Base-by-base conservation (phyloP, 1,140 invertebrate species). In the Lordiphosa collinella region DNA sequence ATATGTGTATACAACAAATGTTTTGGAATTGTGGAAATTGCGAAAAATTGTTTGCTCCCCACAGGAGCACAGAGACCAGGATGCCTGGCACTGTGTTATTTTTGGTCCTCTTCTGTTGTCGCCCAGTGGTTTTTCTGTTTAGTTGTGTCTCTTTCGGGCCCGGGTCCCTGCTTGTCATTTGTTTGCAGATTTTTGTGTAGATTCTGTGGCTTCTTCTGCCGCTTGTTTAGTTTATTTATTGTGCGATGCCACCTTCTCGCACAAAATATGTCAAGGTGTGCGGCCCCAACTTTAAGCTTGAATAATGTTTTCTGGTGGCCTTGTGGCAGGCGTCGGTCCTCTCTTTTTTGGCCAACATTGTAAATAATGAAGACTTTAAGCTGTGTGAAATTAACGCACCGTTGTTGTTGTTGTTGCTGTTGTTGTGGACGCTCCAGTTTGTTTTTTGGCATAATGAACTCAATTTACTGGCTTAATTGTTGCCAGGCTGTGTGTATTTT, bases 361-460 rank as follows among this genome's bases (percentile, higher is more conserved):
- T 80, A 84, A 76, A 76, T 82, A 82, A 82, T 76, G 76, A 84
- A 82, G 76, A 82, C 78, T 84, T 82, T 84, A 82, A 82, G 78
- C 72, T 75, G 48, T 65, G 57, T 7, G 52, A 80, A 80, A 80
- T 80, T 80, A 80, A 72, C 78, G 78, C 63, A 40, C 57, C 67
- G 56, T 65, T 49, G 54, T 32, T 41, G 14, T 43, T 38, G 29
- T 43, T 36, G 5, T 38, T 37, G 38, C 25, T 18, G 22, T 18
- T 49, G 10, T 25, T 43, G 31, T n/a, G n/a, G n/a, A n/a, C n/a
- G n/a, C n/a, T n/a, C n/a, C n/a, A n/a, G n/a, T 36, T 63, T 61
- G 37, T 62, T 72, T 51, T 67, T 44, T 56, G 50, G 53, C 57
- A 61, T 84, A 76, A 82, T 82, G 67, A 82, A 82, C 76, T 72